Evolutionary conservation across 2,113 vertebrate species (phyloP).

Genomic region (cattle (Bos taurus)): DNA sequence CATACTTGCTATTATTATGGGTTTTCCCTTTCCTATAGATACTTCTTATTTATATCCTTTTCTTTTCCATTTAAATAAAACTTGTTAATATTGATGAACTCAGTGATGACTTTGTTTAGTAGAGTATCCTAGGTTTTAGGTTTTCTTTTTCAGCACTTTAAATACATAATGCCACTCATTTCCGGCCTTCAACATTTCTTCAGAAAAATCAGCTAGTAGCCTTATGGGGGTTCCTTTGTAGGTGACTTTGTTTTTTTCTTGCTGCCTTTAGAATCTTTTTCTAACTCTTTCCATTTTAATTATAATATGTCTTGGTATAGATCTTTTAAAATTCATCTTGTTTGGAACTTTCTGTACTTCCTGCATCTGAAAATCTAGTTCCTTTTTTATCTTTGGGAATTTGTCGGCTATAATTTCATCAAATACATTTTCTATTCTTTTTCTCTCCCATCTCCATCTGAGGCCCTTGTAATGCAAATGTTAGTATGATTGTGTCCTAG

Average conservation of each 20-base stretch:
- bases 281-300: neutral
- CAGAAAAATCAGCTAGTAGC: neutral
- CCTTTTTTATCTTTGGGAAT: neutral
- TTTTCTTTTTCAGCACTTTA: neutral
- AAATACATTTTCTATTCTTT: neutral
- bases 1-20: neutral
- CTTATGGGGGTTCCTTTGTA: neutral
- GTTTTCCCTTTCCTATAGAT: neutral
- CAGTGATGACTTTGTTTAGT: neutral
- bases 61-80: neutral
- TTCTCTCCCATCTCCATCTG: neutral
- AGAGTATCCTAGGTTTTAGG: neutral
- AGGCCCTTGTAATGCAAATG: neutral
- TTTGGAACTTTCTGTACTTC: neutral
- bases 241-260: neutral
- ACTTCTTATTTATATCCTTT: neutral
- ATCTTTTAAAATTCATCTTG: neutral
- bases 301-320: neutral
- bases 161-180: neutral
- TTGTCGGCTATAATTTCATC: neutral
- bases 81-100: neutral
- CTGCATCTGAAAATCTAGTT: neutral
- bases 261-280: neutral
- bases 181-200: neutral
- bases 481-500: neutral